Conservation (phyloP, 1,140 invertebrate genomes). For the Oscheius sp. region DNA sequence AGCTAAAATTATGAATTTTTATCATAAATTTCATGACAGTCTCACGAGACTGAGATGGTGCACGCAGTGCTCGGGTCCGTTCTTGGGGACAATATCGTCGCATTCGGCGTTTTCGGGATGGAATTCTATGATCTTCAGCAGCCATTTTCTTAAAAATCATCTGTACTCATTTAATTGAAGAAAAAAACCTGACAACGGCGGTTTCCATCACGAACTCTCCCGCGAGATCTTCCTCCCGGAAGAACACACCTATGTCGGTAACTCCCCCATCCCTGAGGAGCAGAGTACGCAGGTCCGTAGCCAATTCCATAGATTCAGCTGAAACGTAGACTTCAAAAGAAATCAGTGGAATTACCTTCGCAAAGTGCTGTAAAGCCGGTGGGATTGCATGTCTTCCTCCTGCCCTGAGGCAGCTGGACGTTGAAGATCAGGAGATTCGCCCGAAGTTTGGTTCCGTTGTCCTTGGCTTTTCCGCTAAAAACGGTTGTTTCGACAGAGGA, state of each 20-base stretch:
- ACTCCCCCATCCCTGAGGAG: neutral
- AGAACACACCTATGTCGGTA: neutral
- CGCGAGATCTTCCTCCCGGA: neutral
- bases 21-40: too few species aligned
- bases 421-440: neutral
- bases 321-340: too few species aligned
- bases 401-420: neutral
- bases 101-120: neutral
- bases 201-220: neutral
- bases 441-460: neutral
- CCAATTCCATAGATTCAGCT: neutral
- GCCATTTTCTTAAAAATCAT: neutral
- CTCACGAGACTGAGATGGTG: too few species aligned
- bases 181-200: neutral
- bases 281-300: neutral
- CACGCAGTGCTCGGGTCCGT: too few species aligned
- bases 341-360: too few species aligned
- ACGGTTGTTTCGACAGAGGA: too few species aligned
- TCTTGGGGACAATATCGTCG: too few species aligned
- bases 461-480: neutral
- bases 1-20: too few species aligned
- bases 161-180: neutral
- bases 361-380: neutral
- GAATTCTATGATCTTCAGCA: too few species aligned
- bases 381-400: neutral